Conservation (phyloP, 2,888 invertebrate species). For the Dendrolimus pini region DNA sequence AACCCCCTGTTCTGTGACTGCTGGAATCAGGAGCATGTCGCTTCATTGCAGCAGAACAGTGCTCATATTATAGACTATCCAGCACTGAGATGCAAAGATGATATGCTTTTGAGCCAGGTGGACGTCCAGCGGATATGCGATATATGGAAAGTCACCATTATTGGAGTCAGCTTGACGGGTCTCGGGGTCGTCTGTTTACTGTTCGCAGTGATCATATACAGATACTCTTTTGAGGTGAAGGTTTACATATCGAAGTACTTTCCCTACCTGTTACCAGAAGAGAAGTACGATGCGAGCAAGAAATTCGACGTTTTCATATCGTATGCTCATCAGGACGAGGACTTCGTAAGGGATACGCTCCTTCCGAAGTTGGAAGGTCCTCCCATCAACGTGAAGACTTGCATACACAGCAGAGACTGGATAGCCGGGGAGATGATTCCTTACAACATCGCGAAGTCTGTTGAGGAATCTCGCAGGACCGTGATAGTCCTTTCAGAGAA, state of each 20-base stretch:
- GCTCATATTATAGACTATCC: slow-evolving; percentile 5
- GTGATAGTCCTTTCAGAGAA: slow-evolving; percentile 23
- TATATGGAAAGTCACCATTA: slow-evolving; percentile 9
- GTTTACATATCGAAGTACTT: slow-evolving; percentile 15
- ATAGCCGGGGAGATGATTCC: slow-evolving; percentile 84
- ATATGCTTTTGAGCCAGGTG: background rate
- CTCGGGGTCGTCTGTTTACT: slow-evolving; percentile 6
- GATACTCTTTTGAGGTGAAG: slow-evolving; percentile 18
- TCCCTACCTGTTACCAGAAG: slow-evolving; percentile 14
- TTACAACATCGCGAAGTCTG: slow-evolving; percentile 82
- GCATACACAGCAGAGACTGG: slow-evolving; percentile 86
- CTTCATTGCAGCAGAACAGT: slow-evolving; percentile 2
- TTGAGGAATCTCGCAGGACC: slow-evolving; percentile 76
- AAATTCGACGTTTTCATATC: slow-evolving; percentile 89
- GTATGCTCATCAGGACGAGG: slow-evolving; percentile 85
- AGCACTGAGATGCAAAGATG: slow-evolving; percentile 6
- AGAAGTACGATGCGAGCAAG: slow-evolving; percentile 20
- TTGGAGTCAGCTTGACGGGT: slow-evolving; percentile 13
- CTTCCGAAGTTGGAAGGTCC: slow-evolving; percentile 80
- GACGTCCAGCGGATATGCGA: slow-evolving; percentile 20
- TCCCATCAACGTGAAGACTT: slow-evolving; percentile 62
- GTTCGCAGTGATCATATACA: slow-evolving; percentile 8
- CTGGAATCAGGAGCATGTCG: slow-evolving; percentile 3
- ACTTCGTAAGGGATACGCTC: slow-evolving; percentile 80
- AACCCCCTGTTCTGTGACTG: slow-evolving; percentile 7